These are phyloP conservation scores for Achroia grisella DNA, from an alignment of 1,140 invertebrate species.

Conservation along the genomic window DNA sequence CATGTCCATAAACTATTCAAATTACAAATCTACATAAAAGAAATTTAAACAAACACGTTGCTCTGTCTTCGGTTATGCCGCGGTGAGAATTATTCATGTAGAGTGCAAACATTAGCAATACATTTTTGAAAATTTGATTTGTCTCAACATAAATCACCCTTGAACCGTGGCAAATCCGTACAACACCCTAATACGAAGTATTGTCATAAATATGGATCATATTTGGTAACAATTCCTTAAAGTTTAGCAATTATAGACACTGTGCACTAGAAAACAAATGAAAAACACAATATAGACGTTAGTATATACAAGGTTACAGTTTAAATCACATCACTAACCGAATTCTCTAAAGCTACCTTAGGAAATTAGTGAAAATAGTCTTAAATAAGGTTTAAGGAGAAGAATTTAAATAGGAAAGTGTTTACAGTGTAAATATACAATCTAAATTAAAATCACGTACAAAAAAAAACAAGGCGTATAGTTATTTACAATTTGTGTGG, in stretches of 20 bases:
- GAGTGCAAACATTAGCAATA: too few species aligned
- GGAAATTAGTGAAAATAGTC: conserved; percentile 27
- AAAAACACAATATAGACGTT: conserved; percentile 27
- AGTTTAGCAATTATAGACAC: conserved; percentile 44
- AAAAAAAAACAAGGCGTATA: conserved; percentile 60
- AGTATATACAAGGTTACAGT: conserved; percentile 60
- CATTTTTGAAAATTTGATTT: too few species aligned
- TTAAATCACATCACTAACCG: conserved; percentile 50
- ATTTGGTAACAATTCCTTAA: conserved; percentile 73
- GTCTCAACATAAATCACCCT: too few species aligned
- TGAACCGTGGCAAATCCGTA: not conserved
- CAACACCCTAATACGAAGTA: conserved; percentile 9
- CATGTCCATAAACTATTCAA: conserved; percentile 10
- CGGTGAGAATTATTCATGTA: not conserved
- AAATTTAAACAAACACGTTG: conserved; percentile 31
- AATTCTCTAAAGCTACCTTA: conserved; percentile 46
- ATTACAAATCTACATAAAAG: conserved; percentile 48
- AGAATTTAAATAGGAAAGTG: conserved; percentile 14
- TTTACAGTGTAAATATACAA: conserved; percentile 23
- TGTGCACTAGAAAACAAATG: conserved; percentile 40
- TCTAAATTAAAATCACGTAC: conserved; percentile 43
- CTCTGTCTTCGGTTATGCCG: not conserved
- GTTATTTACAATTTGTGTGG: conserved; percentile 65
- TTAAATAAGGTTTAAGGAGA: conserved; percentile 21
- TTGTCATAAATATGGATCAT: conserved; percentile 63